phyloP scores from a whole-genome alignment of 2,113 vertebrate genomes.

The Ailurus styani region DNA sequence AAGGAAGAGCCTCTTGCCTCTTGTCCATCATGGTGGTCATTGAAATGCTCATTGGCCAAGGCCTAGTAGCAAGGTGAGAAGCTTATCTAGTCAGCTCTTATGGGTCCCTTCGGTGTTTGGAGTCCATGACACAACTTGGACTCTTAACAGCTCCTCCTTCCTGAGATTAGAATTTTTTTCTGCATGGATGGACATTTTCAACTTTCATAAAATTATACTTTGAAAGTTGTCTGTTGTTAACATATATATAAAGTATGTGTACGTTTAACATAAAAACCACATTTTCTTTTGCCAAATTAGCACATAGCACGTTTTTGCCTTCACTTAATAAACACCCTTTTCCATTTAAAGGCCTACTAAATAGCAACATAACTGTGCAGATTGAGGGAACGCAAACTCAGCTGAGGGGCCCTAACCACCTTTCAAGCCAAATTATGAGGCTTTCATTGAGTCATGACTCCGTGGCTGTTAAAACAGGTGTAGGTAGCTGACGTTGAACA shows the following conservation, averaged over 20 bases:
- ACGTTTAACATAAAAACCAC: slow-evolving; percentile 12
- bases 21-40: background rate
- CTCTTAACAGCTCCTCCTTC: background rate
- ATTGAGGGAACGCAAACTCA: background rate
- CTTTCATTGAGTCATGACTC: slow-evolving; percentile 25
- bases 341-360: slow-evolving; percentile 42
- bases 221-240: background rate
- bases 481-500: background rate
- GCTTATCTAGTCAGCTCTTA: background rate
- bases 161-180: background rate
- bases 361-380: background rate
- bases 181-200: background rate
- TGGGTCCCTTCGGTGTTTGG: background rate
- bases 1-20: background rate
- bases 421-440: slow-evolving; percentile 30
- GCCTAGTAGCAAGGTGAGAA: background rate
- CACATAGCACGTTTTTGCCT: background rate
- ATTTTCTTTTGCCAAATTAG: slow-evolving; percentile 45
- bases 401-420: background rate
- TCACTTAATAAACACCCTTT: slow-evolving; percentile 38
- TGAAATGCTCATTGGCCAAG: background rate
- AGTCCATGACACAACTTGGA: background rate
- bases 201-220: background rate
- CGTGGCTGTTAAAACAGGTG: background rate
- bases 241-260: background rate